Conservation (phyloP, 2,888 invertebrate genomes). For the Phanerotoma sp. region DNA sequence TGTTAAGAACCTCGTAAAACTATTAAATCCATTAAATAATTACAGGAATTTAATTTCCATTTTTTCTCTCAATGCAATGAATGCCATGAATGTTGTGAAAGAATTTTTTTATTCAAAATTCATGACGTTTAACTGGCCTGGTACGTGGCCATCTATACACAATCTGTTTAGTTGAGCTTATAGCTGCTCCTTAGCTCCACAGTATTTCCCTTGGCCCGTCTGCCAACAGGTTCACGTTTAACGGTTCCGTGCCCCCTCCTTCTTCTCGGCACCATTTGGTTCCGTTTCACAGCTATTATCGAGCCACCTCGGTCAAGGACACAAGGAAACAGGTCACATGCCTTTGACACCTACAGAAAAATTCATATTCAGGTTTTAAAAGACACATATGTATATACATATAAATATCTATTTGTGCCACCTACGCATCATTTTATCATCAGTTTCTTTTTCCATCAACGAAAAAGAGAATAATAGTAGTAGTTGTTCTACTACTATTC, state of each 20-base stretch:
- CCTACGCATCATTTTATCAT: no score
- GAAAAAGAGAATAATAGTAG: no score
- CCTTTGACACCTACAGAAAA: conserved; percentile 29
- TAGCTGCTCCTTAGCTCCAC: conserved; percentile 2
- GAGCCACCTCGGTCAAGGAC: conserved; percentile 54
- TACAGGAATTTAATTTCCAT: no score
- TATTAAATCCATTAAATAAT: no score
- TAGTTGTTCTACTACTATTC: no score
- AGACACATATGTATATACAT: no score
- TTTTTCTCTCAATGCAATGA: no score
- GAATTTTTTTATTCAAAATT: no score
- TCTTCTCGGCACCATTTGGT: conserved; percentile 17
- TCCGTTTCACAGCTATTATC: conserved; percentile 37
- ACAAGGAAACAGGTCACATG: conserved; percentile 48
- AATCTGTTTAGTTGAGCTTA: not conserved
- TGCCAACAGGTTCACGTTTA: conserved; percentile 34
- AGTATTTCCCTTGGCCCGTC: conserved; percentile 17
- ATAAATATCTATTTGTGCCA: no score
- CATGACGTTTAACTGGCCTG: conserved; percentile 12
- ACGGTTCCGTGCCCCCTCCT: conserved; percentile 34
- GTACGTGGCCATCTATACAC: conserved; percentile 14
- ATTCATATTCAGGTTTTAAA: not conserved
- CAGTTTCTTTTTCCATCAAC: no score
- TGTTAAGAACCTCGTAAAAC: no score
- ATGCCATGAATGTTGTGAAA: no score